Evolutionary conservation across 1,140 invertebrate genomes (phyloP).

Genomic region (Cardiocondyla obscurior): DNA sequence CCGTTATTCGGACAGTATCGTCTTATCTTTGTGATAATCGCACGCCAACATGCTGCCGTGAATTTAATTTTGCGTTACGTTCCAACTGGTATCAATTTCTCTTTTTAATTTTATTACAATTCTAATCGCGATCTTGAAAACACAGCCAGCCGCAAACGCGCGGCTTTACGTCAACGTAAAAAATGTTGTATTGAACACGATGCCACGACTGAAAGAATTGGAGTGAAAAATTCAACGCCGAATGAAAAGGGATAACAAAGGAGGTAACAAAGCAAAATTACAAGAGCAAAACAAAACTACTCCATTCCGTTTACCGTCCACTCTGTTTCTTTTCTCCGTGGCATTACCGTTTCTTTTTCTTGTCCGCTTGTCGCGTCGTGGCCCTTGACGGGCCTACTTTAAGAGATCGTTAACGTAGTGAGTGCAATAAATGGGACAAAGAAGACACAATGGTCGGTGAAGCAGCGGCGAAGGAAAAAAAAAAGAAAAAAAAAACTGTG

Average conservation of each 20-base stretch:
- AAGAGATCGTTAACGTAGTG: slow-evolving; percentile 64
- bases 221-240: background rate
- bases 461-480: slow-evolving; percentile 4
- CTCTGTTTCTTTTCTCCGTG: slow-evolving; percentile 30
- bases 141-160: background rate
- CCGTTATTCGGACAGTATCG: background rate
- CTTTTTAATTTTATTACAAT: background rate
- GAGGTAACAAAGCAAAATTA: background rate
- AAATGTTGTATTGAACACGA: background rate
- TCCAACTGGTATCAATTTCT: background rate
- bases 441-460: slow-evolving; percentile 3
- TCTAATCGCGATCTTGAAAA: background rate
- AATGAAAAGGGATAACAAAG: background rate
- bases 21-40: background rate
- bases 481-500: slow-evolving; percentile 13
- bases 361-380: slow-evolving; percentile 43
- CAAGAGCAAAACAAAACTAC: slow-evolving; percentile 53
- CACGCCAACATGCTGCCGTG: no score
- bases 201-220: no score
- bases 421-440: slow-evolving; percentile 36
- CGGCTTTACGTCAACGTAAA: background rate
- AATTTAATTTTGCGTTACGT: background rate
- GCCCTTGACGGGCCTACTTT: slow-evolving; percentile 48
- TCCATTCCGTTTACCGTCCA: slow-evolving; percentile 55
- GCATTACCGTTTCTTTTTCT: slow-evolving; percentile 45